Evolutionary conservation across 2,888 invertebrate genomes (phyloP), one percentile per base, ranked within the genome.

Genomic region (Spicauda simplicius): DNA sequence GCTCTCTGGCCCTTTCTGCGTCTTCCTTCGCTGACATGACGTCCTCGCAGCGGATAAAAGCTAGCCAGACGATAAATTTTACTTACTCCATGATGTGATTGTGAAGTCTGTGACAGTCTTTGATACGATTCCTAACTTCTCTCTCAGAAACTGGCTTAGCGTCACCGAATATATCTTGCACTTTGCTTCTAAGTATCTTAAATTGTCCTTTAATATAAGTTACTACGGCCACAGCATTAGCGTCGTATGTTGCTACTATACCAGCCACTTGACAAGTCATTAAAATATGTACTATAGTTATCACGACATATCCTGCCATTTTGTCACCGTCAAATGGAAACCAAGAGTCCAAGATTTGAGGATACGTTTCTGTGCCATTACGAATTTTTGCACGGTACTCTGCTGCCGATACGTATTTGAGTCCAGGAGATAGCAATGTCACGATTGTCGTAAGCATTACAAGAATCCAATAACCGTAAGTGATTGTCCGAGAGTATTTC

Each of bases 131-230:
- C 16, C 81, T 63, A 65, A 83, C 70, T 2, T 74, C 73, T 11
- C 68, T 19, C n/a, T 60, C 63, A 11, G 77, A 68, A 45, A 71
- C 59, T 16, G 20, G 68, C 18, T 71, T 63, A 2, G 70, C 71
- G 0, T 75, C 61, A 19, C 74, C 77, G 72, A 87, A 87, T 67
- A 90, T 74, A 7, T 62, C 66, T 12, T 59, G 69, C 73, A 83
- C 84, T 74, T 85, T 82, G 16, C 76, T 75, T 59, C 68, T 78
- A 52, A 89, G 72, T 69, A 90, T 84, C 7, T 70, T 72, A 70
- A 84, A 74, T 71, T 90, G 88, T 0, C 88, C 90, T 72, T 86
- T 88, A 0, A 90, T 72, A 75, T 85, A 90, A 2, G 82, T 75
- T 85, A 88, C 85, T 3, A 89, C 76, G 3, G 82, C 78, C 0